phyloP scores from a whole-genome alignment of 2,797 vertebrate genomes.

The Pipistrellus pipistrellus region DNA sequence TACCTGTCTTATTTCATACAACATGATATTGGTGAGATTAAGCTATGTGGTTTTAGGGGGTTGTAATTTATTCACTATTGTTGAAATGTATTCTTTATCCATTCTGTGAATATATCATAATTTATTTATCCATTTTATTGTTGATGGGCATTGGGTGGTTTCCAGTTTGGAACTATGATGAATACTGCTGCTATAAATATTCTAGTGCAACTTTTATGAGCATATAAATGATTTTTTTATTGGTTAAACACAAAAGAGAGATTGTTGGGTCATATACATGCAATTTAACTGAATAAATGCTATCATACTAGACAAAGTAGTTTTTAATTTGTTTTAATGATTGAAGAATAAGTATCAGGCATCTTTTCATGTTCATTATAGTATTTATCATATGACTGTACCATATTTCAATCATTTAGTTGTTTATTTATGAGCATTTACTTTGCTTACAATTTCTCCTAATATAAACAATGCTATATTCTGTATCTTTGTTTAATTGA shows the following conservation, averaged over 20 bases:
- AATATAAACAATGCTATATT: neutral
- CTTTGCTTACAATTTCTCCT: neutral
- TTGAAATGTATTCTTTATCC: neutral
- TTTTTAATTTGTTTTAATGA: conserved; percentile 28
- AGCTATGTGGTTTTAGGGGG: neutral
- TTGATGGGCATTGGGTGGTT: neutral
- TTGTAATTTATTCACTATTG: neutral
- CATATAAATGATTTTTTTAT: neutral
- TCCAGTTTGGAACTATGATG: conserved; percentile 8
- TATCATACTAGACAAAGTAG: neutral
- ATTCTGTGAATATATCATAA: neutral
- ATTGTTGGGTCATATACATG: neutral
- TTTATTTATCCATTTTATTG: conserved; percentile 51
- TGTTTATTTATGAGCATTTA: neutral
- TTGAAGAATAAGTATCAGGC: neutral
- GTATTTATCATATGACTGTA: neutral
- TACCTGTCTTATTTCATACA: neutral
- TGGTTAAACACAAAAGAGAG: neutral
- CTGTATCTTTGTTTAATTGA: neutral
- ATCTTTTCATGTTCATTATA: neutral
- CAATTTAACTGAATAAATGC: conserved; percentile 3
- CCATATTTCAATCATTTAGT: neutral
- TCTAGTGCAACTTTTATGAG: conserved; percentile 1
- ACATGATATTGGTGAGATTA: neutral
- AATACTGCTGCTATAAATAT: conserved; percentile 2